Evolutionary conservation across 53 echinoderm and acorn worm genomes (phyloP), one percentile per base, ranked within the genome.

Genomic region (Temnopleurus reevesii): DNA sequence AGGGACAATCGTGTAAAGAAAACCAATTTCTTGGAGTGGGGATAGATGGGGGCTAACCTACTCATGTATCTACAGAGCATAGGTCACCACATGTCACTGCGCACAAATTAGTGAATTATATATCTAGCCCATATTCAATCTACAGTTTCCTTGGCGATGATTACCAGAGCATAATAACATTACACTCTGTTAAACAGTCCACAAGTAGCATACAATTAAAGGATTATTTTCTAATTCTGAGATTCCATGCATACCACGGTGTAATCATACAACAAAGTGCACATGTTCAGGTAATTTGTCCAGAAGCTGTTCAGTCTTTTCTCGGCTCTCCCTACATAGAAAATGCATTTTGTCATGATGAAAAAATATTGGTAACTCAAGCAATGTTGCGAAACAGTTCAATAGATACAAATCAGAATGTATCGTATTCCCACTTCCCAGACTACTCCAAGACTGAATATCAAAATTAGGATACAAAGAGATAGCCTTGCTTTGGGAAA

Each of bases 131-230:
- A 26, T 77, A 77, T 45, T 15, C 45, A 33, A 65, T 41, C 51
- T 46, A 13, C 3, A 13, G 80, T 80, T 80, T 46, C 80, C 80
- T 28, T 80, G 80, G 18, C 17, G 80, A 80, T 80, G 51, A 80
- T 80, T 80, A 80, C 45, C 80, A 80, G 80, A 80, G 80, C 80
- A 51, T 71, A 41, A 71, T 43, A 71, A n/a, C 43, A 38, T 21
- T 1, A 25, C 13, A 43, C 21, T n/a, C n/a, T n/a, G n/a, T n/a
- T n/a, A n/a, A n/a, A n/a, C n/a, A n/a, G 41, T 41, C 71, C 43
- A 71, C 71, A 71, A 8, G 8, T 36, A 41, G 28, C 18, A 33
- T 41, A 41, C 8, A 36, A 36, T 1, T 71, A 41, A 38, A 36
- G 71, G 71, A 71, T 41, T 71, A 21, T 43, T 13, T 71, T 13